These are phyloP conservation scores for Oscheius sp. DNA, from an alignment of 1,140 invertebrate genomes.

Conservation along the genomic window DNA sequence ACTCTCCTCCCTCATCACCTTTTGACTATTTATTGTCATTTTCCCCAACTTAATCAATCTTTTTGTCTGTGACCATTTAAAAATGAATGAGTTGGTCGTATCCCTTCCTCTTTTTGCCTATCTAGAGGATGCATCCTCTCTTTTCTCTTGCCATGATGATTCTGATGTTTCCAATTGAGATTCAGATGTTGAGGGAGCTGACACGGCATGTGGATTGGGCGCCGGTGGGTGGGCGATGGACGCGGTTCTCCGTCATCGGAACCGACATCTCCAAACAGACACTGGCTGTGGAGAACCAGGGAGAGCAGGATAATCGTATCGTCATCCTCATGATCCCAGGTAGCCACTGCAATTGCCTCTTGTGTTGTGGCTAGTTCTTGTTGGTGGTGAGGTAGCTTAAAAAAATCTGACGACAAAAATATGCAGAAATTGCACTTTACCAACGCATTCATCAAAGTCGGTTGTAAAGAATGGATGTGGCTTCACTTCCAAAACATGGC, in stretches of 20 bases:
- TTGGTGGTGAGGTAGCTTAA: too few species aligned
- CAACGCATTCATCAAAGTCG: too few species aligned
- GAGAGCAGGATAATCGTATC: slow-evolving; percentile 18
- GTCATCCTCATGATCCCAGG: slow-evolving; percentile 45
- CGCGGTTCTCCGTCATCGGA: slow-evolving; percentile 44
- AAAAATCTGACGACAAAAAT: too few species aligned
- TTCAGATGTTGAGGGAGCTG: slow-evolving; percentile 14
- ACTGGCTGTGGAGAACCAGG: slow-evolving; percentile 10
- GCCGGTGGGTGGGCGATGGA: slow-evolving; percentile 39
- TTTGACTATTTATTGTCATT: slow-evolving; percentile 22
- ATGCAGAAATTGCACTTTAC: too few species aligned
- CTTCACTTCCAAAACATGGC: too few species aligned
- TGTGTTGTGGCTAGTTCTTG: not conserved
- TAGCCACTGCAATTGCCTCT: not conserved
- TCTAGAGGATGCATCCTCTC: not conserved
- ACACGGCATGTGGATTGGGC: slow-evolving; percentile 13
- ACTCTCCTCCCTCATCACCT: not conserved
- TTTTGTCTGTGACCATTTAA: slow-evolving; percentile 12
- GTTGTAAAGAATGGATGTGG: too few species aligned
- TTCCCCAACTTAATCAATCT: not conserved
- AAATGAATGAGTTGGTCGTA: not conserved
- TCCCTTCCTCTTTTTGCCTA: slow-evolving; percentile 4
- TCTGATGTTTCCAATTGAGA: not conserved
- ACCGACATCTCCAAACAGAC: slow-evolving; percentile 30
- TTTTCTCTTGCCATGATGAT: not conserved